Conservation (phyloP, 64 coral and sea anemone species). For the Dendrophyllia cribrosa region DNA sequence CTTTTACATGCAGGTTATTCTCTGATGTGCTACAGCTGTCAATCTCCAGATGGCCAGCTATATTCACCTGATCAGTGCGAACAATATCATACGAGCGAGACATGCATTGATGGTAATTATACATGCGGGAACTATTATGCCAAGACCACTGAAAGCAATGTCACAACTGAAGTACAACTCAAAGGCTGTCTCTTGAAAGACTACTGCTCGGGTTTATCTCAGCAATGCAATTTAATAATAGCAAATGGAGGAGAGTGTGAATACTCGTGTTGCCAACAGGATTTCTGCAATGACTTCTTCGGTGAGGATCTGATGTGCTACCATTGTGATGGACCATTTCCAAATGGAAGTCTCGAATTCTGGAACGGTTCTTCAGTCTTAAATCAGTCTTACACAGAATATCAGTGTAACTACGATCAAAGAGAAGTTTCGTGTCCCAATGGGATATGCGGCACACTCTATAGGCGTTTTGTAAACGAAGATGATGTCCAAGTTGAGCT, state of each 20-base stretch:
- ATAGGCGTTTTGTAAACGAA: neutral
- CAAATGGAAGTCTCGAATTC: neutral
- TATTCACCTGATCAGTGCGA: neutral
- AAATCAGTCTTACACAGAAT: neutral
- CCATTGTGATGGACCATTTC: neutral
- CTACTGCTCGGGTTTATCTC: neutral
- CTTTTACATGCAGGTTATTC: neutral
- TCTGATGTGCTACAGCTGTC: conserved; percentile 3
- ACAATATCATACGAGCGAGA: neutral
- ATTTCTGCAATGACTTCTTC: neutral
- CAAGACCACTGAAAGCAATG: neutral
- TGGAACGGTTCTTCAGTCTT: neutral
- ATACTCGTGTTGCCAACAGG: neutral
- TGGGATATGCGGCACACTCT: neutral
- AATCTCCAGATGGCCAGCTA: neutral
- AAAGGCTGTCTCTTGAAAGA: neutral
- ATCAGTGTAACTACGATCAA: neutral
- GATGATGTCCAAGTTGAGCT: neutral
- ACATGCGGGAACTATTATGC: neutral
- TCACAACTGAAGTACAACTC: neutral
- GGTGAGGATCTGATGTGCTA: neutral
- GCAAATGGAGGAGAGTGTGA: neutral
- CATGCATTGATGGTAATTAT: neutral
- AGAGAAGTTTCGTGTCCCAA: neutral
- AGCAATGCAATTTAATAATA: neutral